Percentiles rank a stretch among this genome's conserved stretches.
phyloP scores from a whole-genome alignment of 2,113 vertebrate species.

The Anguilla japonica region DNA sequence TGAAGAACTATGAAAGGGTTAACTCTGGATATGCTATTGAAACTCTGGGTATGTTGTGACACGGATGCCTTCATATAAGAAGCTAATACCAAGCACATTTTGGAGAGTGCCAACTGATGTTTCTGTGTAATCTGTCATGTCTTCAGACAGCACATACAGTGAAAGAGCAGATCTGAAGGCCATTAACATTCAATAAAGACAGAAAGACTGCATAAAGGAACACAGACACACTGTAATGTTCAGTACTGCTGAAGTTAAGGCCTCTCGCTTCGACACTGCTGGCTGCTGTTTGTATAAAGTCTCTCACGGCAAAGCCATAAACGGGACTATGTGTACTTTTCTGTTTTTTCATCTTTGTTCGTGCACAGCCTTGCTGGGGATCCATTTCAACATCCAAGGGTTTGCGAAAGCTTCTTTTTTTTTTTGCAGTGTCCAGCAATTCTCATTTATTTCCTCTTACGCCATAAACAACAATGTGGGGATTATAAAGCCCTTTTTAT shows the following conservation, averaged over 20 bases:
- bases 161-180: not conserved
- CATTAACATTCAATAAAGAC: not conserved
- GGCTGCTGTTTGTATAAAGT: not conserved
- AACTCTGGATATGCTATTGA: no score
- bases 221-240: not conserved
- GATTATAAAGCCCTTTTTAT: slow-evolving; percentile 30
- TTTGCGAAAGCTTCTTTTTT: not conserved
- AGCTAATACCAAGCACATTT: not conserved
- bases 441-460: slow-evolving; percentile 14
- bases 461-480: slow-evolving; percentile 19
- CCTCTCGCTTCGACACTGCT: not conserved
- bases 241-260: not conserved
- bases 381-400: not conserved
- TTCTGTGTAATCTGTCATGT: not conserved
- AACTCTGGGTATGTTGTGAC: no score
- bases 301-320: not conserved
- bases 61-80: no score
- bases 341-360: not conserved
- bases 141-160: not conserved
- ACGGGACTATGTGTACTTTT: not conserved
- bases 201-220: not conserved
- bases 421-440: not conserved
- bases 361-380: slow-evolving; percentile 1
- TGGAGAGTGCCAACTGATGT: not conserved
- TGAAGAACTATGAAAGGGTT: no score